phyloP scores from a whole-genome alignment of 2,113 vertebrate species.

The Gracilinanus agilis region DNA sequence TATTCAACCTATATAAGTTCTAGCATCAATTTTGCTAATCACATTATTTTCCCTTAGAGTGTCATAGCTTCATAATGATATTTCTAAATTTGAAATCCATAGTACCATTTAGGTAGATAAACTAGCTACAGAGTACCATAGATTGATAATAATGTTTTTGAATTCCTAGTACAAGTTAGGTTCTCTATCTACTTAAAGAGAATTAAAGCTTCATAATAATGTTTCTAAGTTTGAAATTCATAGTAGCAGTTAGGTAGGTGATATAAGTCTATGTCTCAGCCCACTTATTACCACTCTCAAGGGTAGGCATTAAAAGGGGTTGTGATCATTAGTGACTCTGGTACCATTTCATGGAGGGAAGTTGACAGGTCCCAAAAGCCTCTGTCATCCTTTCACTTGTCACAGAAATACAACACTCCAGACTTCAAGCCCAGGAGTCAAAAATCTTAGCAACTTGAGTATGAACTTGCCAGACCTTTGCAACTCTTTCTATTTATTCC shows the following conservation, averaged over 20 bases:
- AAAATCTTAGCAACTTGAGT: not conserved
- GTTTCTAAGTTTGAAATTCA: not conserved
- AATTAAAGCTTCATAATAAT: not conserved
- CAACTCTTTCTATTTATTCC: not conserved
- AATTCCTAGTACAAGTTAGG: not conserved
- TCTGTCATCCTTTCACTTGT: not conserved
- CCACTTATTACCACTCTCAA: not conserved
- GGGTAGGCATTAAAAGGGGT: not conserved
- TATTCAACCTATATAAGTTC: not conserved
- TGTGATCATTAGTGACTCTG: not conserved
- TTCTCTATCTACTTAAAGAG: too few species aligned
- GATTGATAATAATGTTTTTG: not conserved
- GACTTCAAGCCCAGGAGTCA: not conserved
- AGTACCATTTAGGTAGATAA: not conserved
- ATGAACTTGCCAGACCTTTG: not conserved
- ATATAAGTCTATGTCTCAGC: not conserved
- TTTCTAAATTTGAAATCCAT: not conserved
- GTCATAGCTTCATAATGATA: not conserved
- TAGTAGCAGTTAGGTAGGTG: not conserved
- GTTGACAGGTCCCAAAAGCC: not conserved
- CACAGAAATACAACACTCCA: not conserved
- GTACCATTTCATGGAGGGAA: not conserved
- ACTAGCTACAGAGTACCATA: not conserved
- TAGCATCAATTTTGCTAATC: not conserved
- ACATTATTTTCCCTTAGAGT: not conserved